These are phyloP conservation scores for Hydropotes inermis DNA, from an alignment of 2,113 vertebrate species.

Conservation along the genomic window DNA sequence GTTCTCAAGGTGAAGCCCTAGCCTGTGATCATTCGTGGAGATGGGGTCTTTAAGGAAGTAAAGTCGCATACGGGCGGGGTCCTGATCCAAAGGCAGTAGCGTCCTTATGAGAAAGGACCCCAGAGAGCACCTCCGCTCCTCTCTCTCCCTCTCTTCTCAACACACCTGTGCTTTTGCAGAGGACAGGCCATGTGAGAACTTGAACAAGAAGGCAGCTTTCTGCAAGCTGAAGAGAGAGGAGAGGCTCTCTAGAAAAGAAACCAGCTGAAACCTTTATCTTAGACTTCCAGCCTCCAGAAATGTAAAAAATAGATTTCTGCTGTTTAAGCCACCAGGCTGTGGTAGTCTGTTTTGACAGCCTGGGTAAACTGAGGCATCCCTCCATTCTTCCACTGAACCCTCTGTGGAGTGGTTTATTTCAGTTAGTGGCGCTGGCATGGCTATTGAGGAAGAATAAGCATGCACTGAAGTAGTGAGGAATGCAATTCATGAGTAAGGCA, in stretches of 20 bases:
- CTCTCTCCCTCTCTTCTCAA: background rate
- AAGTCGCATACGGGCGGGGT: rapidly evolving
- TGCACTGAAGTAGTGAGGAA: background rate
- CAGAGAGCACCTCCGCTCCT: background rate
- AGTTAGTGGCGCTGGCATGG: rapidly evolving
- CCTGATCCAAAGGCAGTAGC: background rate
- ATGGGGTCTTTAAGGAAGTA: background rate
- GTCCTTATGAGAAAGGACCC: background rate
- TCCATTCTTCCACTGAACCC: background rate
- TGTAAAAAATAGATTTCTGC: background rate
- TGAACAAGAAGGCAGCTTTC: background rate
- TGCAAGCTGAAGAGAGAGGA: background rate
- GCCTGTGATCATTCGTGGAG: background rate
- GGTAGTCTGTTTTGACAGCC: background rate
- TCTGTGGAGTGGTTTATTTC: background rate
- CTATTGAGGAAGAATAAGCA: background rate
- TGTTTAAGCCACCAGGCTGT: rapidly evolving
- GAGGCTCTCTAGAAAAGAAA: background rate
- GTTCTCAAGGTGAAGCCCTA: background rate
- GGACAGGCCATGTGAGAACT: background rate
- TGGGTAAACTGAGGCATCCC: rapidly evolving
- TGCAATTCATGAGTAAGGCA: background rate
- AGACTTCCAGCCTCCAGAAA: background rate
- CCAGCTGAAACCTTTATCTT: background rate
- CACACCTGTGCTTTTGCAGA: background rate